phyloP scores from a whole-genome alignment of 2,888 invertebrate species.

The Lathronympha strigana region DNA sequence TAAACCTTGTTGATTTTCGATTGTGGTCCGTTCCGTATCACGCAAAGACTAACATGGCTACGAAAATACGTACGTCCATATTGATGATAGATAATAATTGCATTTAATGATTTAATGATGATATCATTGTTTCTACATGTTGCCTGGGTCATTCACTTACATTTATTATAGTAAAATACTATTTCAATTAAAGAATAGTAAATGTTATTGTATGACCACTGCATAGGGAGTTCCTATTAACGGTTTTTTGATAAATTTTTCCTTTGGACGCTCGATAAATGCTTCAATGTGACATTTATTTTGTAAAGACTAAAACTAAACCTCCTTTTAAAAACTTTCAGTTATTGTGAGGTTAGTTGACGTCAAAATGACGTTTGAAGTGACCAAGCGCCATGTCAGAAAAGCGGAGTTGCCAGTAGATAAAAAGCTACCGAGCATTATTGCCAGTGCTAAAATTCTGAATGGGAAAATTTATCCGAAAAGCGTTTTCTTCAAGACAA shows the following conservation, averaged over 20 bases:
- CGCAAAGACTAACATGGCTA: slow-evolving; percentile 29
- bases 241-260: slow-evolving; percentile 27
- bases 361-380: slow-evolving; percentile 47
- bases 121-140: slow-evolving; percentile 44
- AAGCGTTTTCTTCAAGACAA: slow-evolving; percentile 55
- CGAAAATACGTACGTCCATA: slow-evolving; percentile 59
- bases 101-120: slow-evolving; percentile 59
- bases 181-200: slow-evolving; percentile 2
- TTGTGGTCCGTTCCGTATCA: slow-evolving; percentile 6
- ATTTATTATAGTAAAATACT: slow-evolving; percentile 6
- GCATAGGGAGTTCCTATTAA: slow-evolving; percentile 59
- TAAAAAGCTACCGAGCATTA: slow-evolving; percentile 64
- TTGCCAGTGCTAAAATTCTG: slow-evolving; percentile 66
- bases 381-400: slow-evolving; percentile 17
- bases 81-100: slow-evolving; percentile 55
- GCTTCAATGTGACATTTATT: slow-evolving; percentile 14
- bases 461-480: slow-evolving; percentile 43
- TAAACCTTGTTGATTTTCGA: background rate
- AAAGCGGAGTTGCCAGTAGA: slow-evolving; percentile 62
- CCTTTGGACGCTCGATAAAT: slow-evolving; percentile 19
- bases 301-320: background rate
- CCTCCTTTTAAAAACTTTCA: background rate
- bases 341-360: slow-evolving; percentile 47
- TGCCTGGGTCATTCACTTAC: slow-evolving; percentile 23
- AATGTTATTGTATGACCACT: background rate